phyloP scores from a whole-genome alignment of 2,888 invertebrate species.

The Acronicta leporina region DNA sequence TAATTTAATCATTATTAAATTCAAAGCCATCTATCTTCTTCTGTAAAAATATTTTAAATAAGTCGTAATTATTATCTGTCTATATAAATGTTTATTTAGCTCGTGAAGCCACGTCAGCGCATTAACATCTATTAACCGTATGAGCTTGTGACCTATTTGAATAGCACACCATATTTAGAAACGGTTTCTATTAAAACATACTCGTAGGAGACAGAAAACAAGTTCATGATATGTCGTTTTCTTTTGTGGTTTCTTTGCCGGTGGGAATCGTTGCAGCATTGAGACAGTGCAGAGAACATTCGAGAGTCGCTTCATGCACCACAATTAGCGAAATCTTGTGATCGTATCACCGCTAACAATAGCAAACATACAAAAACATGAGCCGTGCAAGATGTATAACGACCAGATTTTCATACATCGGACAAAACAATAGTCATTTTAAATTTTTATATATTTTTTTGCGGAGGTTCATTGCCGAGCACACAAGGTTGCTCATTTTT shows the following conservation, averaged over 20 bases:
- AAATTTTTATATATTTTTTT: constrained; percentile 56
- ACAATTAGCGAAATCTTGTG: constrained; percentile 75
- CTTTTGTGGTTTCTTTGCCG: constrained; percentile 61
- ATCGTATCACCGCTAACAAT: constrained; percentile 65
- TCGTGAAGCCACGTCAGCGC: constrained; percentile 31
- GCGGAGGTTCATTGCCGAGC: constrained; percentile 68
- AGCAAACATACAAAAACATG: constrained; percentile 62
- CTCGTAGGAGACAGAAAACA: constrained; percentile 43
- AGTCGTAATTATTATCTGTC: constrained; percentile 12
- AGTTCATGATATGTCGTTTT: constrained; percentile 47
- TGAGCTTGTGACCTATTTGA: constrained; percentile 50
- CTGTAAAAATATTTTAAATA: constrained; percentile 8
- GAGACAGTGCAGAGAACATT: constrained; percentile 63
- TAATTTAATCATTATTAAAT: constrained; percentile 29
- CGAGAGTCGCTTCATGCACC: constrained; percentile 61
- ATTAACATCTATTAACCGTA: constrained; percentile 48
- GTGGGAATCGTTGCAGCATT: constrained; percentile 71
- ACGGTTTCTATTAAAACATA: constrained; percentile 41
- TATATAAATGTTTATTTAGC: constrained; percentile 20
- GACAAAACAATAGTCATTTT: constrained; percentile 62
- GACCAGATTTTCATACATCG: constrained; percentile 46
- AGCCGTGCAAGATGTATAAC: constrained; percentile 46
- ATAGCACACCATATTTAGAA: constrained; percentile 49
- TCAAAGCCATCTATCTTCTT: constrained; percentile 20
- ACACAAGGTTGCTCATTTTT: constrained; percentile 68